Evolutionary conservation across 2,797 vertebrate species (phyloP), one percentile per base, ranked within the genome.

Genomic region (Sebastes dallii): DNA sequence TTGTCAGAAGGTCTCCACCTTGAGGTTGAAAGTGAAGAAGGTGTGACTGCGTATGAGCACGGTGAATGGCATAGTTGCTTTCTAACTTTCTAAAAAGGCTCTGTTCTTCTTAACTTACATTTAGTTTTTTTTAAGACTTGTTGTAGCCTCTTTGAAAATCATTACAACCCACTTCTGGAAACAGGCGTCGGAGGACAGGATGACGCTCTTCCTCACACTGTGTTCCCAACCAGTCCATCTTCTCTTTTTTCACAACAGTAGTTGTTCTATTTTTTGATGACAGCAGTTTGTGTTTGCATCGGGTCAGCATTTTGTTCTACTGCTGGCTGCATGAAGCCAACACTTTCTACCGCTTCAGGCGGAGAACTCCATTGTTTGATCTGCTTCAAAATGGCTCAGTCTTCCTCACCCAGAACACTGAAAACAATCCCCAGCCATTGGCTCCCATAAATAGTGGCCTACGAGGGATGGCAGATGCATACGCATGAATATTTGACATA

Each of bases 241-340:
- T 54, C 8, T n/a, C n/a, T 54, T 54, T 81, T 50, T 55, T 42
- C 42, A 60, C 6, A 54, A 54, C 8, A 22, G 52, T 72, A 30
- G 50, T 74, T 52, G 20, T 77, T 80, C 42, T 87, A 75, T 78
- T 83, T 88, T 87, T 81, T 86, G 79, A 86, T 75, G 85, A 83
- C 83, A 80, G 75, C 73, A 76, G 58, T 86, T 86, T 87, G 68
- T 56, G 76, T 85, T 90, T 90, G 76, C 77, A 71, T 75, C 10
- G 46, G 68, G 82, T 92, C 86, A 88, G 89, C 86, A 77, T 81
- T 89, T 84, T 91, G 56, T 84, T 78, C 30, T 34, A 75, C 72
- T 79, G 58, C 78, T 62, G 81, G 77, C 67, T 80, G 73, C 66
- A 69, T 56, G 71, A 82, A 80, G 75, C 76, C 67, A 71, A 76